Conservation (phyloP, 2,113 vertebrate species). For the Oxyura jamaicensis region DNA sequence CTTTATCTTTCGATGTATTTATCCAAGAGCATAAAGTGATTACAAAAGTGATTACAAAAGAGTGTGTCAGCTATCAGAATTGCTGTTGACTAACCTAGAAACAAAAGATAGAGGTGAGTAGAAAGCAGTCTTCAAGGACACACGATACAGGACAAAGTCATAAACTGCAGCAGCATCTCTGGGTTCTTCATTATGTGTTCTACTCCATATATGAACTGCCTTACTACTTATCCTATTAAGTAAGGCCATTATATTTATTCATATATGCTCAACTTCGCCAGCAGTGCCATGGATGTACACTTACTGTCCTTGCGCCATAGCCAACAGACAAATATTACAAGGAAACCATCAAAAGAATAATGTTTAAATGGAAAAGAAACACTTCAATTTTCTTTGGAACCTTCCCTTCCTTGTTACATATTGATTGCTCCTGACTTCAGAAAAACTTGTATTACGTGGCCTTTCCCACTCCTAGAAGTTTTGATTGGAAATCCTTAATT, state of each 20-base stretch:
- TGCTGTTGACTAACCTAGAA: background rate
- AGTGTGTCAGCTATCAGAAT: background rate
- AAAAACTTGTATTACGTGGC: background rate
- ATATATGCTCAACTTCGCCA: background rate
- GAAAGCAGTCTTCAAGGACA: background rate
- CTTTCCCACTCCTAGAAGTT: background rate
- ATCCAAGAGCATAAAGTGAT: background rate
- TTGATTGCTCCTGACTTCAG: background rate
- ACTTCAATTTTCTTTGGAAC: background rate
- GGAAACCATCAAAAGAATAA: background rate
- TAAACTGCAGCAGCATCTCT: background rate
- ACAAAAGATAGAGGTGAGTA: background rate
- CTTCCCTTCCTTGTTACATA: background rate
- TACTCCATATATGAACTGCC: background rate
- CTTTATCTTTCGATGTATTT: background rate
- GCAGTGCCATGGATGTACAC: background rate
- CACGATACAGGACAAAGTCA: background rate
- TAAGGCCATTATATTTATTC: background rate
- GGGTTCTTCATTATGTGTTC: background rate
- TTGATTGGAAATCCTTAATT: background rate
- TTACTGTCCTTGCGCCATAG: background rate
- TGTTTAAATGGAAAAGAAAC: background rate
- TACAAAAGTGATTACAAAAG: background rate
- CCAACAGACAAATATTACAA: background rate
- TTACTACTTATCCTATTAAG: background rate